Percentiles rank a stretch among this genome's conserved stretches.
These are phyloP conservation scores for Cancer borealis DNA, from an alignment of 2,888 invertebrate species.

Conservation along the genomic window DNA sequence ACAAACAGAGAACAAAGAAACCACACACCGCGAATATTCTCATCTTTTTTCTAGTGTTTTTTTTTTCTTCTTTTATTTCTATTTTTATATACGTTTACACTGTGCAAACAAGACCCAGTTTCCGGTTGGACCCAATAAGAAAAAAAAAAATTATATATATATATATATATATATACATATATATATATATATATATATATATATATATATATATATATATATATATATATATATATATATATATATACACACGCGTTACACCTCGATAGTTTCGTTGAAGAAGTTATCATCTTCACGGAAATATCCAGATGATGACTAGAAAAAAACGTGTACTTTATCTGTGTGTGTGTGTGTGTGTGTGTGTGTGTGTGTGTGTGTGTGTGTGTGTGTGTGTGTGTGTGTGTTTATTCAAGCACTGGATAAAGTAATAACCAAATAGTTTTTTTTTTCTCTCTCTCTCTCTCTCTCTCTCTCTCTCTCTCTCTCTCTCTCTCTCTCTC, in stretches of 20 bases:
- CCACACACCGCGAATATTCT: not conserved
- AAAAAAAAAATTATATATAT: not conserved
- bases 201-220: too few relatives aligned
- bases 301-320: not conserved
- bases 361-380: not conserved
- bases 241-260: too few relatives aligned
- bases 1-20: not conserved
- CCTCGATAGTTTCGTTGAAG: not conserved
- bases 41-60: not conserved
- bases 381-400: conserved; percentile 14
- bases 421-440: not conserved
- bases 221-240: too few relatives aligned
- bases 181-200: too few relatives aligned
- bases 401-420: not conserved
- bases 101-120: not conserved
- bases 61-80: not conserved
- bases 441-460: not conserved
- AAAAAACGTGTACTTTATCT: not conserved
- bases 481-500: not conserved
- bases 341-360: conserved; percentile 20
- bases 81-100: not conserved
- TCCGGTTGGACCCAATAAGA: not conserved
- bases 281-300: not conserved
- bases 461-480: conserved; percentile 46
- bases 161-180: too few relatives aligned